Conservation (phyloP, 2,797 vertebrate species). For the Cirrhinus molitorella region DNA sequence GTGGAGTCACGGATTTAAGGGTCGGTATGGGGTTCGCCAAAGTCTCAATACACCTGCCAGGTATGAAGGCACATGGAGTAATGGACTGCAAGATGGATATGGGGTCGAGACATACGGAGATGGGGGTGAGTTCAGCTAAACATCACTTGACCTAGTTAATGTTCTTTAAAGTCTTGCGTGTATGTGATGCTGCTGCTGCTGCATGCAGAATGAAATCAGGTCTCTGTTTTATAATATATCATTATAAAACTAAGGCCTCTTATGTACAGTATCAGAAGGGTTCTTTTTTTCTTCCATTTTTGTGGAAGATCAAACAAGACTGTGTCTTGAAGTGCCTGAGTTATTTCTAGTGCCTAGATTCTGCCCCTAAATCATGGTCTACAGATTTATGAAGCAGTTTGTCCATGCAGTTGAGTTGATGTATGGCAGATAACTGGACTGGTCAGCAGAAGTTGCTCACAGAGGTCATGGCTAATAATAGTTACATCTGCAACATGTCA, state of each 20-base stretch:
- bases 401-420: slow-evolving; percentile 52
- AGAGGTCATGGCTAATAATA: slow-evolving; percentile 71
- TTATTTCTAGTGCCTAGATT: not conserved
- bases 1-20: slow-evolving; percentile 94
- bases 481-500: slow-evolving; percentile 63
- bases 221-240: slow-evolving; percentile 34
- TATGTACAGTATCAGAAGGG: not conserved
- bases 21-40: slow-evolving; percentile 90
- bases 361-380: not conserved
- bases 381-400: slow-evolving; percentile 36
- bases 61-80: slow-evolving; percentile 91
- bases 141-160: slow-evolving; percentile 44
- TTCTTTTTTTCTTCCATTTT: not conserved
- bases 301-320: not conserved
- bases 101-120: slow-evolving; percentile 91
- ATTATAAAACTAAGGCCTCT: not conserved
- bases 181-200: not conserved
- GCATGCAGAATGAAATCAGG: slow-evolving; percentile 8
- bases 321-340: not conserved
- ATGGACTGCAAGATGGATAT: slow-evolving; percentile 91
- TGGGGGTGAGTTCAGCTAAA: slow-evolving; percentile 81
- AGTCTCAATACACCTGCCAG: slow-evolving; percentile 86
- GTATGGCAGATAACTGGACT: slow-evolving; percentile 56
- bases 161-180: slow-evolving; percentile 22
- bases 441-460: slow-evolving; percentile 57